These are phyloP conservation scores for Dallia pectoralis DNA, from an alignment of 2,797 vertebrate species.

Conservation along the genomic window DNA sequence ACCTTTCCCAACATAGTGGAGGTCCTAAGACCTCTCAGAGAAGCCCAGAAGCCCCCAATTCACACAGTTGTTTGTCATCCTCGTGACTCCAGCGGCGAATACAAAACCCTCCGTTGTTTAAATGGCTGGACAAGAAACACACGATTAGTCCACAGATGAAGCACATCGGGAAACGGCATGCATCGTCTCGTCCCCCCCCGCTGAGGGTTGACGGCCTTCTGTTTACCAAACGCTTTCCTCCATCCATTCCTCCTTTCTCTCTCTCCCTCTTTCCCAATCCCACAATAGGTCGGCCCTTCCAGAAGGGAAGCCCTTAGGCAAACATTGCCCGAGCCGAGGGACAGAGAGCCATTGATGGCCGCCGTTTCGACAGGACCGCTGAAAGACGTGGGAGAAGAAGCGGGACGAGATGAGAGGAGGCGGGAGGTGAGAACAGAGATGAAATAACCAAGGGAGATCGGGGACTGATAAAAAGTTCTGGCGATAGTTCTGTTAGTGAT, in stretches of 20 bases:
- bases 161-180: conserved; percentile 22
- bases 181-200: conserved; percentile 36
- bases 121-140: conserved; percentile 53
- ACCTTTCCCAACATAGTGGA: neutral
- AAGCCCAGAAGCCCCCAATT: conserved; percentile 34
- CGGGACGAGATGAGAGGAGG: neutral
- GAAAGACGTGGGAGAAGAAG: conserved; percentile 43
- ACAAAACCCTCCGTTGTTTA: conserved; percentile 66
- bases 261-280: conserved; percentile 37
- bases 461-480: neutral
- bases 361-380: conserved; percentile 50
- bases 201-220: conserved; percentile 64
- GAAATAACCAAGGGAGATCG: neutral
- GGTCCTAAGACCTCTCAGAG: neutral
- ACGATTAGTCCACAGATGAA: conserved; percentile 46
- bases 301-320: conserved; percentile 60
- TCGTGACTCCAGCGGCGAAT: conserved; percentile 29
- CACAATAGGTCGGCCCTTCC: conserved; percentile 57
- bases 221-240: conserved; percentile 60
- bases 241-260: conserved; percentile 61
- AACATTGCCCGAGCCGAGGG: conserved; percentile 56
- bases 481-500: neutral
- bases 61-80: conserved; percentile 60
- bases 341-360: conserved; percentile 61
- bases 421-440: neutral